Evolutionary conservation across 2,888 invertebrate genomes (phyloP).

Genomic region (Athripsodes cinereus): DNA sequence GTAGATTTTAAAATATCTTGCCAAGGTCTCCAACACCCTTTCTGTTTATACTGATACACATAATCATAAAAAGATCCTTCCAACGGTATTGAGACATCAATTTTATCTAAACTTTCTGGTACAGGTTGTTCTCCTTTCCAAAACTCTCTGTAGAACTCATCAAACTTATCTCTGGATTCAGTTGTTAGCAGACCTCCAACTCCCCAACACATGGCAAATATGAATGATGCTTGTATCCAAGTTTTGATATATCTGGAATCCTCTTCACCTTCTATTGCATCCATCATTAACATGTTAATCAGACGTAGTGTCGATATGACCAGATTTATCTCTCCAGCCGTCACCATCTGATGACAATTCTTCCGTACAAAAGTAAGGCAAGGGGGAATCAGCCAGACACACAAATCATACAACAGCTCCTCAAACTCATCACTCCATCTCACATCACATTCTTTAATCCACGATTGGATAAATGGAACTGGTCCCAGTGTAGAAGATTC

Average conservation of each 20-base stretch:
- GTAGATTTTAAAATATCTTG: conserved; percentile 62
- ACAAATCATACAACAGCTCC: conserved; percentile 54
- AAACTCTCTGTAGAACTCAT: conserved; percentile 54
- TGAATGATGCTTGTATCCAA: conserved; percentile 72
- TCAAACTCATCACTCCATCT: conserved; percentile 59
- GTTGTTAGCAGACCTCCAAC: conserved; percentile 73
- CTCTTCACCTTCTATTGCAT: conserved; percentile 64
- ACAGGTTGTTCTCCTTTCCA: conserved; percentile 44
- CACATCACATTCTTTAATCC: conserved; percentile 62
- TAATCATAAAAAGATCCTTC: conserved; percentile 80
- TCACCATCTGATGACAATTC: conserved; percentile 57
- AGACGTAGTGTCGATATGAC: conserved; percentile 66
- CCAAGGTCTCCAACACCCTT: conserved; percentile 86
- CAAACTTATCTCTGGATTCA: conserved; percentile 63
- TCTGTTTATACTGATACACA: conserved; percentile 71
- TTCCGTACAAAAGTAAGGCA: conserved; percentile 65
- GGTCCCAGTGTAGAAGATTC: conserved; percentile 81
- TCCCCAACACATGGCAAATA: conserved; percentile 77
- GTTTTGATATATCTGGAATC: conserved; percentile 61
- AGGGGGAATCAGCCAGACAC: conserved; percentile 78
- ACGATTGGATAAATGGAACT: conserved; percentile 72
- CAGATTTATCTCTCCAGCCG: conserved; percentile 67
- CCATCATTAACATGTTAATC: conserved; percentile 70
- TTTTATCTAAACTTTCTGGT: conserved; percentile 51
- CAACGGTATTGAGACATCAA: conserved; percentile 68